Base-by-base conservation (phyloP, 2,888 invertebrate genomes). In the Bombyx huttoni region DNA sequence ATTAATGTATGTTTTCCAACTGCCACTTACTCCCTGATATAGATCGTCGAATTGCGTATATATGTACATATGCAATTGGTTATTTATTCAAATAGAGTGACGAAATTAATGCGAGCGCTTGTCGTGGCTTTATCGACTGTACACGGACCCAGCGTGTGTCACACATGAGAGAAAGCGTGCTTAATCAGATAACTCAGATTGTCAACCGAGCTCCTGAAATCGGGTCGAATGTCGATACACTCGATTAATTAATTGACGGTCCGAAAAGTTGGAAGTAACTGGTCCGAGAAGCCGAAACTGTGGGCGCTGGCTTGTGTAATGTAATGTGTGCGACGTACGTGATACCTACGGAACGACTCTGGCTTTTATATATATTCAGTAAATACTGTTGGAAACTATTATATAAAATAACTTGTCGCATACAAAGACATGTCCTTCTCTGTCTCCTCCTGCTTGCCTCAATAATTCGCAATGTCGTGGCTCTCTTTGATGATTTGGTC, bases 131-230 rank as follows among this genome's bases (percentile, higher is more conserved):
- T 73, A 75, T 75, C 73, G 68, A 65, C 67, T 70, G 70, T 69
- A 68, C 74, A 55, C 54, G 57, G 63, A 64, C 64, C 65, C 66
- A 63, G 64, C 63, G 69, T 74, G 77, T 78, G 77, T 75, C 73
- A 76, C 76, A 75, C 72, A 66, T 70, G 70, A 81, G 88, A 86
- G 88, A 88, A 88, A 88, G 87, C 87, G 86, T 83, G 83, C 81
- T 87, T 83, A 80, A 88, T 88, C 87, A 87, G 88, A 87, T 86
- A 88, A 85, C 79, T 82, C 79, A 83, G 80, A 85, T 87, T 86
- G 87, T 87, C 88, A 87, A 87, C 84, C 81, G 77, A 75, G 81
- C 85, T 84, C 84, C 87, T 85, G 87, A 85, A 88, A 86, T 83
- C 83, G 83, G 88, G 86, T 86, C 87, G 83, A 82, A 81, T 83